A percentile compares a stretch with the other conserved stretches of the same genome.
These are phyloP conservation scores for Eristalinus aeneus DNA, from an alignment of 2,888 invertebrate genomes.

Conservation along the genomic window DNA sequence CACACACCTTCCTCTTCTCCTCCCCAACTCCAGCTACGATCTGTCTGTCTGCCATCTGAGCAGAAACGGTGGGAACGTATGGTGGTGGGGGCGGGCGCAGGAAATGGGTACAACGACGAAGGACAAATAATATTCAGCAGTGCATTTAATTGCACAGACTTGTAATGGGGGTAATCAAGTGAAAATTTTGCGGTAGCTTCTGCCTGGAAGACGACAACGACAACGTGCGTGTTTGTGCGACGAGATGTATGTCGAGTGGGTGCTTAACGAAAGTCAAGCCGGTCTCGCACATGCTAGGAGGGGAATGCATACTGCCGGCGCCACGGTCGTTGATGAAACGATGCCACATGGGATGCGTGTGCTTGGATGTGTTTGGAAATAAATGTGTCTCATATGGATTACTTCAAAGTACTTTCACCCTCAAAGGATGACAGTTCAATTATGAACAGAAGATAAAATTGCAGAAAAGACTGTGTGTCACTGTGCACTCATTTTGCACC, in stretches of 20 bases:
- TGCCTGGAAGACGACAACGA: neutral
- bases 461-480: neutral
- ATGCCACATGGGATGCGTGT: constrained; percentile 16
- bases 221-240: neutral
- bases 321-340: constrained; percentile 19
- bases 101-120: constrained; percentile 18
- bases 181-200: constrained; percentile 66
- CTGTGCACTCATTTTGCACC: neutral
- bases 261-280: constrained; percentile 51
- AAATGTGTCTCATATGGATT: neutral
- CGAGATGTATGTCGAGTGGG: constrained; percentile 34
- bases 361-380: constrained; percentile 24
- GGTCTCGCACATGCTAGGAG: constrained; percentile 17
- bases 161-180: constrained; percentile 70
- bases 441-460: neutral
- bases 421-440: neutral
- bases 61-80: constrained; percentile 1
- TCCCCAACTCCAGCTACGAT: no score
- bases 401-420: neutral
- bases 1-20: neutral
- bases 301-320: neutral
- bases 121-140: constrained; percentile 58
- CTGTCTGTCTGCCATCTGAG: constrained; percentile 35
- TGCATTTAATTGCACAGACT: constrained; percentile 67
- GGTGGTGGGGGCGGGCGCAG: neutral